Percentiles rank a stretch among this genome's conserved stretches.
phyloP scores from a whole-genome alignment of 2,113 vertebrate species.

The Fulmarus glacialis region DNA sequence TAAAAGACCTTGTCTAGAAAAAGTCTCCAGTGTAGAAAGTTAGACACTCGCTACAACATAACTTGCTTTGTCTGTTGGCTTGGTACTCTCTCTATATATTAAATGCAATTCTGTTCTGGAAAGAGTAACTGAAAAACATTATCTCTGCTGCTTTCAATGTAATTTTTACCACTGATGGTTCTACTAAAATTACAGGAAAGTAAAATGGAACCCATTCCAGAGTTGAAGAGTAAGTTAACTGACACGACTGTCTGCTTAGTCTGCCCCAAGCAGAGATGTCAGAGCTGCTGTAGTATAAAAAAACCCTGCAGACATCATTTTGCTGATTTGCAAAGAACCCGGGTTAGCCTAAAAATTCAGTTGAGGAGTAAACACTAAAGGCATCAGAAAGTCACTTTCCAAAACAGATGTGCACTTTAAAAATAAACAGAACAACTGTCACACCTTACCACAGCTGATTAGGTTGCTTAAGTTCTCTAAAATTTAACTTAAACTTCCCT shows the following conservation, averaged over 20 bases:
- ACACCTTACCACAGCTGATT: neutral
- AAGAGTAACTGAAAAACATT: neutral
- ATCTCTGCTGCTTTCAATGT: neutral
- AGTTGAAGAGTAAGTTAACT: no score
- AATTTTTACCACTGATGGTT: neutral
- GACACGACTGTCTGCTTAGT: neutral
- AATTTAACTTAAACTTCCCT: neutral
- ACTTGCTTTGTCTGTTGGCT: neutral
- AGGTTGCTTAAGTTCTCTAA: neutral
- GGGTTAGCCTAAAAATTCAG: neutral
- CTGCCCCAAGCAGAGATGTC: neutral
- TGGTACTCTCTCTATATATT: neutral
- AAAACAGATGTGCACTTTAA: neutral
- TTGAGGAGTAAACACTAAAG: fast-evolving
- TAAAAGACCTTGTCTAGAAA: neutral
- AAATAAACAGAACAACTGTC: neutral
- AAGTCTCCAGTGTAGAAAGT: neutral
- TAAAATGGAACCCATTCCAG: fast-evolving
- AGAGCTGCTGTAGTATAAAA: neutral
- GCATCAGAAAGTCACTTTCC: neutral
- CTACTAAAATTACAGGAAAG: neutral
- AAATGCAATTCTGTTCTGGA: slow-evolving; percentile 42
- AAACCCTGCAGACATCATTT: neutral
- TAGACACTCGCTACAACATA: neutral
- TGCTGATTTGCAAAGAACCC: neutral